phyloP scores from a whole-genome alignment of 2,113 vertebrate species.

The Saguinus imperator region DNA sequence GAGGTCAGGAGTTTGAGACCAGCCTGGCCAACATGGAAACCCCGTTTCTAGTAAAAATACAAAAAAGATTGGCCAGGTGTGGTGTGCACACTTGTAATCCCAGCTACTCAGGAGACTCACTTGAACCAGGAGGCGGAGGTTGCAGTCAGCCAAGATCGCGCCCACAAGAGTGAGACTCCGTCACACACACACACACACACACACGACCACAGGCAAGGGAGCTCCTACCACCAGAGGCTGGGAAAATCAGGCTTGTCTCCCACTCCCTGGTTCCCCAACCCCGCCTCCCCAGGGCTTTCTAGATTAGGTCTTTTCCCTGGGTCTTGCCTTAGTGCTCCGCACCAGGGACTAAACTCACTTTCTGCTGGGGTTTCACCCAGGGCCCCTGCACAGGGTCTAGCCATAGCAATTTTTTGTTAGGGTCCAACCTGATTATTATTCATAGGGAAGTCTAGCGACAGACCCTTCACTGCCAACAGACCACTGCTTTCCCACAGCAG shows the following conservation, averaged over 20 bases:
- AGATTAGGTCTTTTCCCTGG: neutral
- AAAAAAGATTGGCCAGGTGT: too few relatives aligned
- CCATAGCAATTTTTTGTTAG: too few relatives aligned
- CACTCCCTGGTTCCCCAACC: too few relatives aligned
- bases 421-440: neutral
- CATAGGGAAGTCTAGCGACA: neutral
- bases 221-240: fast-evolving
- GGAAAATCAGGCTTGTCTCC: neutral
- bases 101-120: too few relatives aligned
- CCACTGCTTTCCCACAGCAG: neutral
- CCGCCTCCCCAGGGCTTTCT: neutral
- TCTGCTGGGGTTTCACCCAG: neutral
- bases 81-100: too few relatives aligned
- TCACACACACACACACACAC: too few relatives aligned
- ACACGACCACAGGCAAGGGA: neutral
- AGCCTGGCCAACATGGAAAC: too few relatives aligned
- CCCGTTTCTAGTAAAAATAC: too few relatives aligned
- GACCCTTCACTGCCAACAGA: neutral
- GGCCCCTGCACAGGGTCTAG: neutral
- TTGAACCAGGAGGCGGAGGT: too few relatives aligned
- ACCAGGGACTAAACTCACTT: neutral
- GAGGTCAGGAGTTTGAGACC: too few relatives aligned
- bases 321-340: neutral
- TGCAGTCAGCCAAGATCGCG: too few relatives aligned
- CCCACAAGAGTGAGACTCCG: too few relatives aligned